phyloP scores from a whole-genome alignment of 2,113 vertebrate genomes.

The Tachysurus vachellii region DNA sequence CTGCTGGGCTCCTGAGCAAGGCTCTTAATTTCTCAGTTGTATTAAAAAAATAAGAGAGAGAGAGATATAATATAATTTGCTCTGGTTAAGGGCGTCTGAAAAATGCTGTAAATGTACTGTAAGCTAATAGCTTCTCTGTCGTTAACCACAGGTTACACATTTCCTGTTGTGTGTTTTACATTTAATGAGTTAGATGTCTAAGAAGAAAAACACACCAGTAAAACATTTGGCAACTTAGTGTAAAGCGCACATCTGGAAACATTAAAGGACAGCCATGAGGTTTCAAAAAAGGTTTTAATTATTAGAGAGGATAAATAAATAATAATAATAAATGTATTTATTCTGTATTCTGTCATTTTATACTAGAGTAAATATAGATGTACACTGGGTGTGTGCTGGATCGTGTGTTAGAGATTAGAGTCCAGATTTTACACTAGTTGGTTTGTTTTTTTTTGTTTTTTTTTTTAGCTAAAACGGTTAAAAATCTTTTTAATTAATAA shows the following conservation, averaged over 20 bases:
- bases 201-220: background rate
- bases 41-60: no score
- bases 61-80: no score
- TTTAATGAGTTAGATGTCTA: background rate
- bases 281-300: slow-evolving; percentile 7
- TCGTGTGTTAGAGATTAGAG: background rate
- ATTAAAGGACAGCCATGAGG: background rate
- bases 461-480: no score
- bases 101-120: no score
- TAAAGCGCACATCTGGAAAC: slow-evolving; percentile 17
- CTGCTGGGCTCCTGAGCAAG: no score
- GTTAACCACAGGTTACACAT: background rate
- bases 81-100: no score
- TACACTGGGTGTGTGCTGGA: background rate
- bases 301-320: background rate
- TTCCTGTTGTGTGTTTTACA: background rate
- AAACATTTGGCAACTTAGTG: background rate
- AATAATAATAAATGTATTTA: background rate
- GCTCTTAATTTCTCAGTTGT: no score
- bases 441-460: no score
- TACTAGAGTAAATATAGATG: background rate
- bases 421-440: background rate
- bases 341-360: background rate
- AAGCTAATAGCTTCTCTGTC: background rate
- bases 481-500: background rate